Percentiles rank a stretch among this genome's conserved stretches.
Evolutionary conservation across 1,140 invertebrate genomes (phyloP).

Genomic region (Parapsyche elsis): DNA sequence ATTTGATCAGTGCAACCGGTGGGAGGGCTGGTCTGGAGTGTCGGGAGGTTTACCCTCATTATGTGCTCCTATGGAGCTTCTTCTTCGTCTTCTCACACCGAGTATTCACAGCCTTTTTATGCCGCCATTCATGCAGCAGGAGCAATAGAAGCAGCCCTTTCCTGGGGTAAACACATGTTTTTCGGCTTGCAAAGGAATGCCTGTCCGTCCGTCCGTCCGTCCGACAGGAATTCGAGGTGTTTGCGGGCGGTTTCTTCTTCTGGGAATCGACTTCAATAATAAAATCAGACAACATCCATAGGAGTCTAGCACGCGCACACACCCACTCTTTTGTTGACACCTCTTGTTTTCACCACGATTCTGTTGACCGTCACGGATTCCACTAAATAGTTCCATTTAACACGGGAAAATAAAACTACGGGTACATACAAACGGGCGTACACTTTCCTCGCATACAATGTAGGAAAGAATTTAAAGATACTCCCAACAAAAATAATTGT

Average conservation of each 20-base stretch:
- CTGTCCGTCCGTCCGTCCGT: background rate
- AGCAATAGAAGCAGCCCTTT: background rate
- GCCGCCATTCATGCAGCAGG: background rate
- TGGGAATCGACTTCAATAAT: conserved; percentile 12
- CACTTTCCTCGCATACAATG: too few relatives aligned
- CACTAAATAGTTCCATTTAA: too few relatives aligned
- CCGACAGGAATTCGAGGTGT: background rate
- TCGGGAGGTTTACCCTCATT: conserved; percentile 18
- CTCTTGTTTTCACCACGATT: background rate
- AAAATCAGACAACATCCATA: conserved; percentile 2
- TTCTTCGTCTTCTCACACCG: background rate
- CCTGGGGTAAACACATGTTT: conserved; percentile 20
- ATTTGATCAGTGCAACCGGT: background rate
- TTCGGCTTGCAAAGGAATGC: background rate
- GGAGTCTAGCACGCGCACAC: background rate
- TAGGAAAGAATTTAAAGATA: too few relatives aligned
- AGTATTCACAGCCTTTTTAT: background rate
- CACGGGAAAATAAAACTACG: too few relatives aligned
- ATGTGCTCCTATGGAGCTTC: background rate
- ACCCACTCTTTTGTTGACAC: background rate
- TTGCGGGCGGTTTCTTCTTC: conserved; percentile 3
- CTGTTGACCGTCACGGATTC: too few relatives aligned
- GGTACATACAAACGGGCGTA: too few relatives aligned
- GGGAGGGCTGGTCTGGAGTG: background rate
- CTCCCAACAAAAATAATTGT: too few relatives aligned